Evolutionary conservation across 2,113 vertebrate genomes (phyloP).

Genomic region (Lathamus discolor): DNA sequence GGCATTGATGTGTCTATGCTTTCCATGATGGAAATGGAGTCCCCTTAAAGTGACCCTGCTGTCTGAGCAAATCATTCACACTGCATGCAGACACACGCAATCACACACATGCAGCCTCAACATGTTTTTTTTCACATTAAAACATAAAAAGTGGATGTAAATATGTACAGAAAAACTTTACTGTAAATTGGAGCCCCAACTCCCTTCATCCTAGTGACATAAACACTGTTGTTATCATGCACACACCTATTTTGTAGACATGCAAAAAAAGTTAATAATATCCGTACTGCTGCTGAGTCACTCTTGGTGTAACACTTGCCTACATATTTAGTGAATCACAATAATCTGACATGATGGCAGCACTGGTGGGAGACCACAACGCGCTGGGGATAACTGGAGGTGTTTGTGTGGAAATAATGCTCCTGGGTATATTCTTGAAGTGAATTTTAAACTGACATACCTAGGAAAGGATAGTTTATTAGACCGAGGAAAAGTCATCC

Average conservation of each 20-base stretch:
- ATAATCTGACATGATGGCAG: not conserved
- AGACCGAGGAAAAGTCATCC: not conserved
- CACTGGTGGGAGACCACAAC: not conserved
- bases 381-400: not conserved
- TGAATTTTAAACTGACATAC: not conserved
- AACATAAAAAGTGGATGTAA: not conserved
- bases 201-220: not conserved
- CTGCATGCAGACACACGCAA: not conserved
- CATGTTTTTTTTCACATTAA: not conserved
- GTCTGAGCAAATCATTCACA: not conserved
- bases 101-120: not conserved
- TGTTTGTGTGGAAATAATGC: not conserved
- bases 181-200: not conserved
- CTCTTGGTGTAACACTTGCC: not conserved
- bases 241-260: not conserved
- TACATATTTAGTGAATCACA: not conserved
- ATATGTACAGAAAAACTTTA: not conserved
- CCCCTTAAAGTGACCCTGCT: accelerated
- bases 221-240: not conserved
- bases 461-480: not conserved
- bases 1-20: not conserved
- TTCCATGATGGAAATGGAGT: not conserved
- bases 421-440: not conserved
- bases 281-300: not conserved
- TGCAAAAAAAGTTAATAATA: not conserved